phyloP scores from a whole-genome alignment of 2,113 vertebrate species.

The Stercorarius parasiticus region DNA sequence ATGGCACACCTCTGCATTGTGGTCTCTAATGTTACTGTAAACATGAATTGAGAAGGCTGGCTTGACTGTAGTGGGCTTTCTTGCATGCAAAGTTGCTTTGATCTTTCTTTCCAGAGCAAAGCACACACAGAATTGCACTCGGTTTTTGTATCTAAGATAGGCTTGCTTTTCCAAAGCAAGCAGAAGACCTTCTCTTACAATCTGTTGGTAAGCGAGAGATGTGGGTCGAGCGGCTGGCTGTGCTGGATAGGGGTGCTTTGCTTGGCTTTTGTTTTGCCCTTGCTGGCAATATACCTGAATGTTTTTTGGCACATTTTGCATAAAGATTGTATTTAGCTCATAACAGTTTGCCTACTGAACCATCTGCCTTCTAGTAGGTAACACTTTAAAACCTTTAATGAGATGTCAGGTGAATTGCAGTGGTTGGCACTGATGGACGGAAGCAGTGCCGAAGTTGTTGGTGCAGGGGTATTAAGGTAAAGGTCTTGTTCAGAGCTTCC shows the following conservation, averaged over 20 bases:
- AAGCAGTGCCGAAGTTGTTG: constrained; percentile 23
- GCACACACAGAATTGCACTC: neutral
- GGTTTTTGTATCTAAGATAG: neutral
- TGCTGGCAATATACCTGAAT: neutral
- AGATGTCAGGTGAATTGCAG: constrained; percentile 58
- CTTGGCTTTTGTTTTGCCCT: constrained; percentile 39
- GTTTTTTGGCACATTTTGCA: constrained; percentile 22
- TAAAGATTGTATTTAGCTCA: constrained; percentile 13
- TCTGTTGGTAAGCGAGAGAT: neutral
- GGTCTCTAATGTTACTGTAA: constrained; percentile 57
- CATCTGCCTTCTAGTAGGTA: constrained; percentile 35
- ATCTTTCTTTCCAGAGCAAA: neutral
- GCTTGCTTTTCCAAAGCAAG: constrained; percentile 22
- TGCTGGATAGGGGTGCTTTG: neutral
- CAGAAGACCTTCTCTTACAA: neutral
- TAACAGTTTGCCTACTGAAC: constrained; percentile 39
- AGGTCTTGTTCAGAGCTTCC: constrained; percentile 58
- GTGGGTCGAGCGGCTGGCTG: neutral
- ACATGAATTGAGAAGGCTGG: constrained; percentile 52
- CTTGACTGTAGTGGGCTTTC: constrained; percentile 7
- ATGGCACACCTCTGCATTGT: constrained; percentile 22
- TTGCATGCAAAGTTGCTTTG: neutral
- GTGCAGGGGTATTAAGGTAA: neutral
- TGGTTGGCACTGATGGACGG: constrained; percentile 59
- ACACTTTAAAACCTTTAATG: constrained; percentile 49